A percentile compares a stretch with the other conserved stretches of the same genome.
These are phyloP conservation scores for Drosophila asahinai DNA, from an alignment of 1,140 invertebrate genomes.

Conservation along the genomic window DNA sequence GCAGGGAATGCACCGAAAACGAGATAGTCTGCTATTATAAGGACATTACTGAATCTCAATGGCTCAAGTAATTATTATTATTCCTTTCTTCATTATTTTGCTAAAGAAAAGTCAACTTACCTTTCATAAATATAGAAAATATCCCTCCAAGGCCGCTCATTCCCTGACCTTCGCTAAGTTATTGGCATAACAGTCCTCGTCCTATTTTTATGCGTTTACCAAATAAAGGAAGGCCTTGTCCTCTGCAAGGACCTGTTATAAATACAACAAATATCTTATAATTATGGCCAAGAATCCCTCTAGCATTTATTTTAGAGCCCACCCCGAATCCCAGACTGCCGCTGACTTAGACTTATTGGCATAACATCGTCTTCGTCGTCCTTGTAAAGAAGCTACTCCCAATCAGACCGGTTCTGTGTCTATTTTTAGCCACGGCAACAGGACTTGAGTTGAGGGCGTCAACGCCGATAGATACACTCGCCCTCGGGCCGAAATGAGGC, in stretches of 20 bases:
- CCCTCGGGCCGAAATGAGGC: background rate
- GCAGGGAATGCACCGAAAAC: background rate
- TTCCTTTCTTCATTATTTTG: background rate
- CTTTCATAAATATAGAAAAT: background rate
- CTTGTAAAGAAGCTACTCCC: slow-evolving; percentile 17
- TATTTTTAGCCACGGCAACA: slow-evolving; percentile 62
- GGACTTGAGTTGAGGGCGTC: slow-evolving; percentile 30
- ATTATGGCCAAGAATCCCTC: background rate
- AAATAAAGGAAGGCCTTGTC: background rate
- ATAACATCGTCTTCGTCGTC: slow-evolving; percentile 20
- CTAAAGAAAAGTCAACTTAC: background rate
- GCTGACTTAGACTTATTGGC: slow-evolving; percentile 5
- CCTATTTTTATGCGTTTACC: background rate
- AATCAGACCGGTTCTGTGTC: slow-evolving; percentile 7
- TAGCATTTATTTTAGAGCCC: background rate
- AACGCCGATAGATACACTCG: slow-evolving; percentile 20
- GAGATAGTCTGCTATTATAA: background rate
- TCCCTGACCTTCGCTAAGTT: background rate
- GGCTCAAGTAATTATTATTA: background rate
- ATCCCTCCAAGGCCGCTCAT: too few relatives aligned
- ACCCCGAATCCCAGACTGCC: background rate
- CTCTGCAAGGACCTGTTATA: background rate
- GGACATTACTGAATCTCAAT: background rate
- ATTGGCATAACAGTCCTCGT: background rate
- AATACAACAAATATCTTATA: slow-evolving; percentile 10